A percentile compares a stretch with the other conserved stretches of the same genome.
phyloP scores from a whole-genome alignment of 2,113 vertebrate genomes.

The Oostethus manadensis region DNA sequence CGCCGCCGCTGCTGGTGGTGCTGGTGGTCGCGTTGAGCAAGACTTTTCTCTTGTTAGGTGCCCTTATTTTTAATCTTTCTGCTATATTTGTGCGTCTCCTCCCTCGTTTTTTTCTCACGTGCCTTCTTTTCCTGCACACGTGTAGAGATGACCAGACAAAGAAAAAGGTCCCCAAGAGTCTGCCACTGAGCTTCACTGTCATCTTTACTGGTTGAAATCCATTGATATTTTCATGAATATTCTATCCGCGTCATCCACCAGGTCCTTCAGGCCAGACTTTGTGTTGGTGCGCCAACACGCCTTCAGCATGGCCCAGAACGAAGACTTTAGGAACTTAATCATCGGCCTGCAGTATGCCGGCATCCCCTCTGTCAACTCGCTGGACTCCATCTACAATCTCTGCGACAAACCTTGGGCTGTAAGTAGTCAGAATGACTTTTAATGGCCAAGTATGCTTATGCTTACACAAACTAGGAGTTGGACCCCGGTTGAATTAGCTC shows the following conservation, averaged over 20 bases:
- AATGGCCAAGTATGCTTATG: no score
- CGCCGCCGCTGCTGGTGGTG: slow-evolving; percentile 43
- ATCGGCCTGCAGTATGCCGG: slow-evolving; percentile 95
- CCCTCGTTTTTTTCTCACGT: slow-evolving; percentile 25
- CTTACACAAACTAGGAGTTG: no score
- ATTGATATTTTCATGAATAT: not conserved
- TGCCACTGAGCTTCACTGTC: slow-evolving; percentile 33
- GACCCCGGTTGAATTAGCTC: no score
- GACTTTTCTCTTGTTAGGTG: slow-evolving; percentile 30
- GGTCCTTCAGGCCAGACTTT: slow-evolving; percentile 93
- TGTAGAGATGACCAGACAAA: slow-evolving; percentile 40
- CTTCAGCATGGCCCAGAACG: slow-evolving; percentile 94
- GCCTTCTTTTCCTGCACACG: slow-evolving; percentile 21
- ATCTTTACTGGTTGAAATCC: not conserved
- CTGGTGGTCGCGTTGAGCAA: slow-evolving; percentile 50
- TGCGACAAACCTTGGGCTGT: slow-evolving; percentile 99
- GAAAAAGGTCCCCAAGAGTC: slow-evolving; percentile 36
- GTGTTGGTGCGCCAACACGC: slow-evolving; percentile 93
- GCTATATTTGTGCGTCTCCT: slow-evolving; percentile 17
- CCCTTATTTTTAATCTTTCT: slow-evolving; percentile 23
- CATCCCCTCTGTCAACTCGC: slow-evolving; percentile 87
- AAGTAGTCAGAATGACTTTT: no score
- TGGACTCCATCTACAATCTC: slow-evolving; percentile 95
- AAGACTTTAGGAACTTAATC: slow-evolving; percentile 92
- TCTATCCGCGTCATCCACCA: slow-evolving; percentile 37